Evolutionary conservation across 2,888 invertebrate genomes (phyloP).

Genomic region (Dendrolimus houi): DNA sequence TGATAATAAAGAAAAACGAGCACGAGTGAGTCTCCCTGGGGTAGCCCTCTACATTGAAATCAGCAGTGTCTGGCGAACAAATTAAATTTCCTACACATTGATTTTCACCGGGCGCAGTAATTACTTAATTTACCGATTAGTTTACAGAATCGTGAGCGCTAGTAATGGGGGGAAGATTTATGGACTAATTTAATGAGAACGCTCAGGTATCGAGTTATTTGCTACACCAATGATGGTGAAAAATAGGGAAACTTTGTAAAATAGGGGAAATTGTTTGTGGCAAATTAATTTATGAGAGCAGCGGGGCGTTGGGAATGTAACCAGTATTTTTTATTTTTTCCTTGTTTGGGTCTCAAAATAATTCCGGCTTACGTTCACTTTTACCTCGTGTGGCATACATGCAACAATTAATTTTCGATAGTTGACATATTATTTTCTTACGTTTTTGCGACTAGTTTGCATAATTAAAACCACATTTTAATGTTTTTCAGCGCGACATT

Average conservation of each 20-base stretch:
- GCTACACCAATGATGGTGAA: slow-evolving; percentile 23
- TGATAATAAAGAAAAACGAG: slow-evolving; percentile 38
- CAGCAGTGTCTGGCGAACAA: slow-evolving; percentile 42
- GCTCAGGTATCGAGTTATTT: slow-evolving; percentile 30
- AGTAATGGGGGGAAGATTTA: slow-evolving; percentile 48
- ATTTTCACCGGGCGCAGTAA: slow-evolving; percentile 53
- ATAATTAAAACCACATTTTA: no score
- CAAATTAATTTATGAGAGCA: slow-evolving; percentile 1
- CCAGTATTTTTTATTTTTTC: neutral
- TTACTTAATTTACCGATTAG: slow-evolving; percentile 65
- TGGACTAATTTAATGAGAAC: slow-evolving; percentile 37
- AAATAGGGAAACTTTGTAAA: slow-evolving; percentile 13
- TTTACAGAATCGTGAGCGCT: slow-evolving; percentile 48
- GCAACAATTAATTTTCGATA: no score
- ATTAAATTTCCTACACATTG: slow-evolving; percentile 66
- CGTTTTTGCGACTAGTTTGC: no score
- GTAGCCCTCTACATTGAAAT: slow-evolving; percentile 36
- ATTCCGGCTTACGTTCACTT: no score
- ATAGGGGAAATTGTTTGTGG: slow-evolving; percentile 11
- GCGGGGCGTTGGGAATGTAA: neutral
- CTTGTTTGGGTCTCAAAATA: neutral
- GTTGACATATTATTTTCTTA: no score
- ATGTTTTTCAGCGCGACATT: no score
- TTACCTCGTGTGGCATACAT: no score
- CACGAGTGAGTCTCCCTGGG: slow-evolving; percentile 25